Evolutionary conservation across 2,113 vertebrate species (phyloP), one percentile per base, ranked within the genome.

Genomic region (Atherinomorus stipes): DNA sequence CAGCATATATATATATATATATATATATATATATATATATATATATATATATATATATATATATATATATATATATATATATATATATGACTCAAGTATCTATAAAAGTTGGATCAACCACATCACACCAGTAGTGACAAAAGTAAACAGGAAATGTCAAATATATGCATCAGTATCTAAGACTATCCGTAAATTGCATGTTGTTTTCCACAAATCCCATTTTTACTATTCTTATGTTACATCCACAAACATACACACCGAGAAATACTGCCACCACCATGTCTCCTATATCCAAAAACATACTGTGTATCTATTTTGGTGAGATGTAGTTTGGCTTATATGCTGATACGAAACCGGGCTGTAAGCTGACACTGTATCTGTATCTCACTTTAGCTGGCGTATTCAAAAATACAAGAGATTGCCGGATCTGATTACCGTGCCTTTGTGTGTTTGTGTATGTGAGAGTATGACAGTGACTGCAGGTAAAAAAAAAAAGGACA

Each of bases 371-470:
- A 80, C 73, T 47, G 38, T 68, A 81, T 75, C 74, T 53, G 16
- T 64, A 82, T 85, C 83, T 84, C 68, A 64, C 79, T 76, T 83
- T 73, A 71, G 84, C 85, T 76, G 72, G 82, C 10, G 61, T 73
- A 80, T 87, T 88, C 80, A 88, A 75, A 85, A 84, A 84, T 85
- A 91, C 89, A 88, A 79, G 81, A 83, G 83, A 91, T 81, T 65
- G 76, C 68, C 42, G 12, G 76, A 80, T 88, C 82, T 73, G 89
- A 91, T 88, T 90, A 87, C 79, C 9, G 65, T 52, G 71, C 69
- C 28, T 76, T 77, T 80, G 66, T 64, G 72, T 71, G 58, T 70
- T 19, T 74, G 64, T 62, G 81, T 57, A 11, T 61, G 61, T 64
- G 54, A 53, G 81, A 42, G 71, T 76, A 37, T 67, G 83, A 62